phyloP scores from a whole-genome alignment of 2,113 vertebrate species.

The Microtus ochrogaster region DNA sequence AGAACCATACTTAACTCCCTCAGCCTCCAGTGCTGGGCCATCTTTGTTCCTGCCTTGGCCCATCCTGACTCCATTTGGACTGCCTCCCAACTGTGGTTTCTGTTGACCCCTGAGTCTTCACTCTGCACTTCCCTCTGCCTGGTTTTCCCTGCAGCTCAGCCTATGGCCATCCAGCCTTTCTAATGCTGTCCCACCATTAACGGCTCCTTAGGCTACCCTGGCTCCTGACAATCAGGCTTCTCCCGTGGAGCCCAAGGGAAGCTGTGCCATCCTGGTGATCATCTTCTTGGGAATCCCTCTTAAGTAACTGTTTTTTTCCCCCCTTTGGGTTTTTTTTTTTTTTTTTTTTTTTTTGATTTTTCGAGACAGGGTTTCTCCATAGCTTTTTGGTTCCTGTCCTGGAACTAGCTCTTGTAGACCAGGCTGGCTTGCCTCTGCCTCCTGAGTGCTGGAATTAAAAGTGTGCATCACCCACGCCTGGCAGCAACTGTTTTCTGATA shows the following conservation, averaged over 20 bases:
- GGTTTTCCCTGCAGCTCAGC: background rate
- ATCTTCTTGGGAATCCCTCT: too few relatives aligned
- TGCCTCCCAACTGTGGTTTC: background rate
- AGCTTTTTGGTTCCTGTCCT: too few relatives aligned
- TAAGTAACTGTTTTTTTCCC: too few relatives aligned
- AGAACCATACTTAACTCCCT: background rate
- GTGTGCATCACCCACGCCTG: too few relatives aligned
- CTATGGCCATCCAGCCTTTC: accelerated
- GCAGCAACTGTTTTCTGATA: too few relatives aligned
- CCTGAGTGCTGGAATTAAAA: too few relatives aligned
- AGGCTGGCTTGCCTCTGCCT: too few relatives aligned
- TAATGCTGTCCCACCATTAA: too few relatives aligned
- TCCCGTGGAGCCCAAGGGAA: background rate
- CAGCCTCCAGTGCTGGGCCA: background rate
- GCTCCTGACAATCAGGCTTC: background rate
- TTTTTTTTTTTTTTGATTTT: too few relatives aligned
- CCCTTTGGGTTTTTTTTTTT: too few relatives aligned
- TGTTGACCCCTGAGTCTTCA: accelerated
- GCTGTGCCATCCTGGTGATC: background rate
- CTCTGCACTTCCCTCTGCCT: background rate
- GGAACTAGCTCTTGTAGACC: too few relatives aligned
- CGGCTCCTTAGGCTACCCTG: background rate
- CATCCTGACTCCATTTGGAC: background rate
- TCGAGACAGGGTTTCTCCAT: too few relatives aligned
- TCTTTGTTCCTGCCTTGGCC: background rate